These are phyloP conservation scores for Diorhabda carinulata DNA, from an alignment of 1,140 invertebrate species.

Conservation along the genomic window DNA sequence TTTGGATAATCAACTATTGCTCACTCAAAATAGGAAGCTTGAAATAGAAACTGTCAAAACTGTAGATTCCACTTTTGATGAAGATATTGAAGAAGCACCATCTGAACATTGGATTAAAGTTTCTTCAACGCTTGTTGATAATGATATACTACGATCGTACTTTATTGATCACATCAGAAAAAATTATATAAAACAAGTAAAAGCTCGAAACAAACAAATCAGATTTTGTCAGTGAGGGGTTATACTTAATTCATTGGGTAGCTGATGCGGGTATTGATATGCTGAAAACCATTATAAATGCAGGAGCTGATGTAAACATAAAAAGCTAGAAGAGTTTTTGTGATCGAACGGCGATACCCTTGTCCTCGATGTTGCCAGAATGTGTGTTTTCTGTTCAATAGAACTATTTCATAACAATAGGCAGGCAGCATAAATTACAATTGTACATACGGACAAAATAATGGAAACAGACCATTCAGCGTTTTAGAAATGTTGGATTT, in stretches of 20 bases:
- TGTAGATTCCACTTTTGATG: conserved; percentile 59
- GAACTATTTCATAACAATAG: too few relatives aligned
- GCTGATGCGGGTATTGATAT: conserved; percentile 72
- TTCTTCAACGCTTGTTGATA: conserved; percentile 58
- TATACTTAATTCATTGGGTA: conserved; percentile 85
- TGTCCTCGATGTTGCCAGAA: too few relatives aligned
- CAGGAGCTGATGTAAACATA: conserved; percentile 65
- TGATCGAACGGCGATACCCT: too few relatives aligned
- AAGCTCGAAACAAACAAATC: conserved; percentile 36
- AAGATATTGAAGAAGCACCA: conserved; percentile 2
- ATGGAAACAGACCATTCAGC: too few relatives aligned
- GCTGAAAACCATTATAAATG: conserved; percentile 55
- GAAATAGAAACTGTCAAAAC: conserved; percentile 68
- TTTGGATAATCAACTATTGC: conserved; percentile 60
- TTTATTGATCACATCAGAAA: conserved; percentile 77
- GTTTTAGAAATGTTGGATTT: too few relatives aligned
- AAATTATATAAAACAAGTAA: conserved; percentile 60
- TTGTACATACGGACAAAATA: too few relatives aligned
- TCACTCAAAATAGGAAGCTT: conserved; percentile 89
- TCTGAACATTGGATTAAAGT: conserved; percentile 64
- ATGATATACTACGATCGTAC: conserved; percentile 53
- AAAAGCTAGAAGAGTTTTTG: conserved; percentile 27
- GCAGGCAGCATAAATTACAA: too few relatives aligned
- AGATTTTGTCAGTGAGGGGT: conserved; percentile 51
- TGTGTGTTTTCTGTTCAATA: too few relatives aligned